These are phyloP conservation scores for Hestina assimilis DNA, from an alignment of 1,140 invertebrate genomes.

Conservation along the genomic window DNA sequence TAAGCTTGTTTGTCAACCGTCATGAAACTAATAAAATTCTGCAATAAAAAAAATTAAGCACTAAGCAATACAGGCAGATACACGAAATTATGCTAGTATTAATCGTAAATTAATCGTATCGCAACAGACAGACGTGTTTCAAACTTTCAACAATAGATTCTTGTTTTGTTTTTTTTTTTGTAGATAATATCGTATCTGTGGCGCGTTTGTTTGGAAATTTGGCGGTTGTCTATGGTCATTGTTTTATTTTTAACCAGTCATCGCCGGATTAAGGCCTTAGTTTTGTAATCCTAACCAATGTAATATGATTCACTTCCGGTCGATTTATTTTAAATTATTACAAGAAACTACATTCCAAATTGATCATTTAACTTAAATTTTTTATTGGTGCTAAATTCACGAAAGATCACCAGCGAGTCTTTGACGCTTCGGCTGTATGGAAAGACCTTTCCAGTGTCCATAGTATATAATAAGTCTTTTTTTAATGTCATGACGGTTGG, in stretches of 20 bases:
- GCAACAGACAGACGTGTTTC: background rate
- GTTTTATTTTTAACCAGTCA: conserved; percentile 51
- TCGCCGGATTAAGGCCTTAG: conserved; percentile 19
- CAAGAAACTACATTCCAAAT: background rate
- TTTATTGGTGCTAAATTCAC: background rate
- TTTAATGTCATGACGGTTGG: no score
- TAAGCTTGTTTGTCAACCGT: no score
- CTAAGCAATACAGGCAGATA: no score
- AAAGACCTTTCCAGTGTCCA: no score
- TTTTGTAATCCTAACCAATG: conserved; percentile 9
- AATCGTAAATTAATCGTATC: background rate
- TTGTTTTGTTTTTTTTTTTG: conserved; percentile 41
- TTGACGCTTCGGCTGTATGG: no score
- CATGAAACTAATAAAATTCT: no score
- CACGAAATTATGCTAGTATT: no score
- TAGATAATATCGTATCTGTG: conserved; percentile 31
- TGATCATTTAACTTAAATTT: background rate
- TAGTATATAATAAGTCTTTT: no score
- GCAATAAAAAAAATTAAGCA: no score
- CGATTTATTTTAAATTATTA: background rate
- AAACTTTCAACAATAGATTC: background rate
- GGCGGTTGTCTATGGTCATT: conserved; percentile 58
- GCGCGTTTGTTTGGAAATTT: conserved; percentile 60
- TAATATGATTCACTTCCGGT: conserved; percentile 22
- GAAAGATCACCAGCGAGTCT: background rate